Conservation (phyloP, 2,888 invertebrate genomes). For the Ophion obscuratus region DNA sequence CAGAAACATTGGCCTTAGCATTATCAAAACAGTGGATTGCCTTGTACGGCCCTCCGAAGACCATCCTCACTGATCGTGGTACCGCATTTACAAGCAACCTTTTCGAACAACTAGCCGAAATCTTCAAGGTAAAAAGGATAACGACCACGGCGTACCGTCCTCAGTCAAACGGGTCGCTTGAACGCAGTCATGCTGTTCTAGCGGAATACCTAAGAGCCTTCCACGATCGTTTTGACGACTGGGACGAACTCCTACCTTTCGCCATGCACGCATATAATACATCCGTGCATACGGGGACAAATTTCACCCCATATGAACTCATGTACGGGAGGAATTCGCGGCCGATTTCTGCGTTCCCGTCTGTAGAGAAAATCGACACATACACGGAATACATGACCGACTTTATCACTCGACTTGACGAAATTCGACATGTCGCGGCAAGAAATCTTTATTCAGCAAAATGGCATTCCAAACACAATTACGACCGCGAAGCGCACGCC, state of each 20-base stretch:
- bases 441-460: neutral
- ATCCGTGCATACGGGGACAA: conserved; percentile 10
- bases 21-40: too few relatives aligned
- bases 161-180: too few relatives aligned
- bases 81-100: too few relatives aligned
- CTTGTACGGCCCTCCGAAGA: too few relatives aligned
- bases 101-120: too few relatives aligned
- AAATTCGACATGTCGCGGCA: neutral
- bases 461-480: neutral
- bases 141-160: too few relatives aligned
- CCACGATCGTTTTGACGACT: conserved; percentile 4
- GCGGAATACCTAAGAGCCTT: conserved; percentile 16
- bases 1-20: too few relatives aligned
- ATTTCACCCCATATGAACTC: too few relatives aligned
- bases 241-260: conserved; percentile 31
- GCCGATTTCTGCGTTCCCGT: neutral
- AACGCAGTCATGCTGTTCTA: conserved; percentile 14
- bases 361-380: conserved; percentile 14
- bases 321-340: neutral
- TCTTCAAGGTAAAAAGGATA: too few relatives aligned
- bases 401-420: neutral
- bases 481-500: neutral
- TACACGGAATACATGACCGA: conserved; percentile 8
- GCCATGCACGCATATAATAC: conserved; percentile 38
- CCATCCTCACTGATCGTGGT: too few relatives aligned